Evolutionary conservation across 2,113 vertebrate species (phyloP), one percentile per base, ranked within the genome.

Genomic region (Morphnarchus princeps): DNA sequence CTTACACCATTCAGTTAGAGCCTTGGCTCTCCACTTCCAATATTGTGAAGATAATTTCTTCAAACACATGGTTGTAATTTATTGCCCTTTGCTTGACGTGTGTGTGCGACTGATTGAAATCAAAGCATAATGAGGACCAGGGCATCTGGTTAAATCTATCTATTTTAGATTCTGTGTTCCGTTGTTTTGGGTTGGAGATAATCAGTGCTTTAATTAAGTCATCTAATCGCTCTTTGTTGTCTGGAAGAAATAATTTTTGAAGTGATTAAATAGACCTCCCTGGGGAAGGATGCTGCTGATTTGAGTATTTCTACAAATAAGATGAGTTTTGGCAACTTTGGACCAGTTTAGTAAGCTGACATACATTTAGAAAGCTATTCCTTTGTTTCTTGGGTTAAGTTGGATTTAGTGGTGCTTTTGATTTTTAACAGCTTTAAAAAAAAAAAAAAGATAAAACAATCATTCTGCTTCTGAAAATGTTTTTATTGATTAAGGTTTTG

Each of bases 1-100:
- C 95, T 95, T 84, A 71, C 95, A 96, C 97, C 34, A 3, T 67
- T 90, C 63, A 9, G 49, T 82, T 62, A 47, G 13, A 70, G 94
- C 89, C 94, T 87, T 29, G 72, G 25, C 91, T 96, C 87, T 97
- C 93, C 92, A 40, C 96, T 93, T 82, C 83, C 94, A 91, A 59
- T 72, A 80, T 74, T 7, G 42, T 55, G 95, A 83, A 97, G 97
- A 98, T 97, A 69, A 97, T 97, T 97, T 96, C 95, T 97, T 95
- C 81, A 74, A 91, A 94, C 98, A 98, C 92, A 87, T 97, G 97
- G 96, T 97, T 98, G 97, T 82, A 95, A 98, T 98, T 97, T 96
- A 97, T 98, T 97, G 96, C 97, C 97, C 93, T 97, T 96, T 84
- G 92, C 97, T 97, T 97, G 97, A 97, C 77, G 94, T 98, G 97